These are phyloP conservation scores for Ibycter americanus DNA, from an alignment of 2,797 vertebrate genomes.

Conservation along the genomic window DNA sequence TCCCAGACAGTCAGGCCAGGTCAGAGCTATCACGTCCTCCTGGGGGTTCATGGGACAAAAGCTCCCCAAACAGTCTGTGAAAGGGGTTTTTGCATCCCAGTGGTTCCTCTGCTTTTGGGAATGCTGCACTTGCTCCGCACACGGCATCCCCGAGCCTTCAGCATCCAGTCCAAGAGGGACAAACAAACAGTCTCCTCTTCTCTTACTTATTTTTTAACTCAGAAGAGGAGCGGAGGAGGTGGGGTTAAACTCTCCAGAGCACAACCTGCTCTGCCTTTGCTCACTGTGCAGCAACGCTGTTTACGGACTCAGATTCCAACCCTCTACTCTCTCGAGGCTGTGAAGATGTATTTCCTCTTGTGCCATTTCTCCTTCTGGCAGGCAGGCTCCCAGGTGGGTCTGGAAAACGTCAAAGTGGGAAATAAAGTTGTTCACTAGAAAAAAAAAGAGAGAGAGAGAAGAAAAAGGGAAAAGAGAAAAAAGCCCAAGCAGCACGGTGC, in stretches of 20 bases:
- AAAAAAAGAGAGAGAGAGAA: neutral
- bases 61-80: neutral
- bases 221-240: neutral
- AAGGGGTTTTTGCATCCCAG: neutral
- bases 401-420: conserved; percentile 72
- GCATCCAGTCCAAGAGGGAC: neutral
- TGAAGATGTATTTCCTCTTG: conserved; percentile 72
- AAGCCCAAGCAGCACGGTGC: accelerated
- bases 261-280: conserved; percentile 68
- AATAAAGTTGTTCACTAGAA: conserved; percentile 46
- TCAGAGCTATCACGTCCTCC: accelerated
- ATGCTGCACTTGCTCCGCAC: neutral
- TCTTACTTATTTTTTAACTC: neutral
- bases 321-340: conserved; percentile 49
- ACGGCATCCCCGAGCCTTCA: neutral
- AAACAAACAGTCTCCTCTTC: neutral
- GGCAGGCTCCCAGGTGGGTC: conserved; percentile 68
- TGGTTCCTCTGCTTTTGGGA: accelerated
- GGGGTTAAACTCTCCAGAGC: conserved; percentile 61
- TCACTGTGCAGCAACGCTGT: conserved; percentile 49
- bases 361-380: conserved; percentile 72
- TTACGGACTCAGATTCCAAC: conserved; percentile 65
- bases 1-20: neutral
- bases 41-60: neutral
- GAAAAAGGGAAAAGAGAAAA: neutral